Base-by-base conservation (phyloP, 1,140 invertebrate species). In the Drosophila seguyi region DNA sequence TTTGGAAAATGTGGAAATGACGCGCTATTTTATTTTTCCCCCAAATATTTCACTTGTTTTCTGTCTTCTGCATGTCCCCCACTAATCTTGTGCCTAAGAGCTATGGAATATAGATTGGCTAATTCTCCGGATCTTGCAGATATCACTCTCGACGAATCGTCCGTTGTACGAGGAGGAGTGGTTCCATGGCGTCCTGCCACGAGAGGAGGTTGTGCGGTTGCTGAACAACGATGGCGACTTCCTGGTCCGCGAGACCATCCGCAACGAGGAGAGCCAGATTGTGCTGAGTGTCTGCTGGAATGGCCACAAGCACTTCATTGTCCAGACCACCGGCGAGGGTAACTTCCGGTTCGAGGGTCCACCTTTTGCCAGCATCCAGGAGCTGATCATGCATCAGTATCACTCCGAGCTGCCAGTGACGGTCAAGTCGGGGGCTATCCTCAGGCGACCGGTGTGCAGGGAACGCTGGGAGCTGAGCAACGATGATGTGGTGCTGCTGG, bases 381-480 rank as follows among this genome's bases (percentile, higher is more conserved):
- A 99, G 92, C 94, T 99, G 74, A 98, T 99, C 48, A 94, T 95
- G 41, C 96, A 98, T 94, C 98, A 99, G 93, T 95, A 96, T 79
- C 95, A 96, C 68, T 97, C 96, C 67, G 96, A 96, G 13, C 93
- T 96, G 59, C 96, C 98, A 5, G 97, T 99, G 1, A 99, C 98
- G 1, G 96, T 96, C 80, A 96, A 98, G 78, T 98, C 98, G 4
- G 98, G 98, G 58, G 97, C 98, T 47, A 95, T 99, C 82, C 94
- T 99, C 10, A 95, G 96, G 71, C 96, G 95, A 47, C 97, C 98
- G 2, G 97, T 99, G 74, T 95, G 96, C 4, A 94, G 98, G n/a
- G 98, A 99, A 94, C 95, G 96, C 58, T 99, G 98, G 98, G 98
- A 99, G 91, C 94, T 99, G 0, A 98, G 98, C 91, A 99, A 99